Conservation (phyloP, 2,113 vertebrate species). For the Anhinga rufa region DNA sequence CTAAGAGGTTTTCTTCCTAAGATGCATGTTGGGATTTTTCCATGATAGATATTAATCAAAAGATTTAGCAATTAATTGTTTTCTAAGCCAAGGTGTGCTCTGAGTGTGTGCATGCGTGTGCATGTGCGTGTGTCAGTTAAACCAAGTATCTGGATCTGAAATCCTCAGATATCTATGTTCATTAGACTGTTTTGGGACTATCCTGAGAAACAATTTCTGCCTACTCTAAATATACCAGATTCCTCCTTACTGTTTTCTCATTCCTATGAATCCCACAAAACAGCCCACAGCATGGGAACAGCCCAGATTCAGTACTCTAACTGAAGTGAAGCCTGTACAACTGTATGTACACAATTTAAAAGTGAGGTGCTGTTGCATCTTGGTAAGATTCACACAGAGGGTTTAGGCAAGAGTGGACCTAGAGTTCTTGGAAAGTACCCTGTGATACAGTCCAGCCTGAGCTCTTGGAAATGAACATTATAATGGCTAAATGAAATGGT, state of each 20-base stretch:
- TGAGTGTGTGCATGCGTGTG: not conserved
- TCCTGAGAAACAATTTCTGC: not conserved
- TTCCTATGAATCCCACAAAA: not conserved
- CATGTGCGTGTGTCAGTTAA: not conserved
- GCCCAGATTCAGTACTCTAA: not conserved
- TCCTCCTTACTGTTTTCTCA: not conserved
- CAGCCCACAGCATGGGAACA: not conserved
- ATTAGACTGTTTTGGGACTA: not conserved
- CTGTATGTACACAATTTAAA: not conserved
- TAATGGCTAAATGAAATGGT: not conserved
- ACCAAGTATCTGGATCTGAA: not conserved
- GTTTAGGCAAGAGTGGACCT: not conserved
- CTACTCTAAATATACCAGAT: not conserved
- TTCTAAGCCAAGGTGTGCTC: not conserved
- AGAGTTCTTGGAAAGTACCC: not conserved
- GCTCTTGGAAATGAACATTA: not conserved
- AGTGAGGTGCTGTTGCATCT: not conserved
- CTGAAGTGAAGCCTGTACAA: accelerated
- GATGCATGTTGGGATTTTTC: not conserved
- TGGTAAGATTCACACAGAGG: not conserved
- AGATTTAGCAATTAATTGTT: not conserved
- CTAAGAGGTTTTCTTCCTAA: not conserved
- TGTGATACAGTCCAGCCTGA: not conserved
- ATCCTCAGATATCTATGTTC: not conserved
- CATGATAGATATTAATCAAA: not conserved